Conservation (phyloP, 2,888 invertebrate species). For the Cremastinae sp. region DNA sequence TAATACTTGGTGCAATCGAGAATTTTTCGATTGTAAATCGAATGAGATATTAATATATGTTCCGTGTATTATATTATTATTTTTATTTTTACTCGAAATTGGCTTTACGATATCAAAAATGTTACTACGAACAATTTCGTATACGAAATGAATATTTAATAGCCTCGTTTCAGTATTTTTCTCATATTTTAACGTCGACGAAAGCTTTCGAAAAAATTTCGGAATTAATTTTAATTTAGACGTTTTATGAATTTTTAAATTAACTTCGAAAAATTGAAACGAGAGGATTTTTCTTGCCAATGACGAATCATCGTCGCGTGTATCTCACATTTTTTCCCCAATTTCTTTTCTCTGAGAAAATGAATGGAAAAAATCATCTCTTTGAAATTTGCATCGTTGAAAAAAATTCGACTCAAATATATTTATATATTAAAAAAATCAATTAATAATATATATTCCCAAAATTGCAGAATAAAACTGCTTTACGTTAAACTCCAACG, state of each 20-base stretch:
- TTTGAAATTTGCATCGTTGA: constrained; percentile 20
- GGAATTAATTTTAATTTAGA: constrained; percentile 11
- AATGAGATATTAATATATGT: constrained; percentile 64
- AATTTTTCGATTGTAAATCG: constrained; percentile 64
- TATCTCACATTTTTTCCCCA: constrained; percentile 14
- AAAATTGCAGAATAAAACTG: too few relatives aligned
- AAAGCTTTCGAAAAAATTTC: constrained; percentile 15
- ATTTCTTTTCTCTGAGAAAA: constrained; percentile 12
- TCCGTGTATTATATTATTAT: constrained; percentile 62
- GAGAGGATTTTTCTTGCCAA: constrained; percentile 68
- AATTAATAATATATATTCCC: too few relatives aligned
- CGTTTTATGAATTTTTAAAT: constrained; percentile 28
- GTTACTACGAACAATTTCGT: constrained; percentile 50
- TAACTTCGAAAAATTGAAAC: constrained; percentile 29
- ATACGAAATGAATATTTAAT: constrained; percentile 65
- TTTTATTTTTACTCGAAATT: constrained; percentile 55
- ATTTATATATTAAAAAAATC: too few relatives aligned
- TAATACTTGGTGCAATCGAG: constrained; percentile 49
- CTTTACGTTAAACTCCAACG: too few relatives aligned
- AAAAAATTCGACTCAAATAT: too few relatives aligned
- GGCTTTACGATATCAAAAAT: constrained; percentile 67
- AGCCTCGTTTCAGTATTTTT: constrained; percentile 64
- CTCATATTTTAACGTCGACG: constrained; percentile 57
- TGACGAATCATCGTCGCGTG: constrained; percentile 39
- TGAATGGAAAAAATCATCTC: constrained; percentile 6